Evolutionary conservation across 2,888 invertebrate species (phyloP).

Genomic region (Scaptomyza reducta): DNA sequence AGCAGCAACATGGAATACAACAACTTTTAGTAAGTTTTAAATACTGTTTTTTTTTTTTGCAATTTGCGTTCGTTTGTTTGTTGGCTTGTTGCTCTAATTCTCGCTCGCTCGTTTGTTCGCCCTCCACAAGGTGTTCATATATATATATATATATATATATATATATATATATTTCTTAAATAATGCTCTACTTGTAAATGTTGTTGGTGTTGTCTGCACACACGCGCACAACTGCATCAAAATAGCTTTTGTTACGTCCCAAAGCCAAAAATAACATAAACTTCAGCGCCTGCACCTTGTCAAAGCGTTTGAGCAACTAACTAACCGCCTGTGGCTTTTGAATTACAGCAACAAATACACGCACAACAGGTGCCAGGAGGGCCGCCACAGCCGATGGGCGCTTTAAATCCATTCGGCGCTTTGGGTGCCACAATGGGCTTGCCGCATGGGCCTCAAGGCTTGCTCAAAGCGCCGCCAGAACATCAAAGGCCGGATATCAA

Average conservation of each 20-base stretch:
- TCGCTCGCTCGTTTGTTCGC: conserved; percentile 36
- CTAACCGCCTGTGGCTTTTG: conserved; percentile 15
- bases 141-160: conserved; percentile 9
- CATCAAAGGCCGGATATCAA: conserved; percentile 84
- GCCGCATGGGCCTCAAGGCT: conserved; percentile 84
- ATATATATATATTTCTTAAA: conserved; percentile 15
- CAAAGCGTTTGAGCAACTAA: conserved; percentile 21
- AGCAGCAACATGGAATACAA: conserved; percentile 95
- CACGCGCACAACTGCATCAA: conserved; percentile 51
- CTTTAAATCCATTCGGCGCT: conserved; percentile 85
- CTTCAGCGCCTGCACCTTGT: conserved; percentile 5
- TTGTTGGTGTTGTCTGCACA: conserved; percentile 69
- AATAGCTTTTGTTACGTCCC: conserved; percentile 52
- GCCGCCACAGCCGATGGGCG: conserved; percentile 85
- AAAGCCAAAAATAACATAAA: conserved; percentile 38
- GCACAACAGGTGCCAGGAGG: conserved; percentile 91
- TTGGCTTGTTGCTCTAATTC: conserved; percentile 69
- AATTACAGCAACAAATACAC: conserved; percentile 93
- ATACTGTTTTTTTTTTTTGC: conserved; percentile 75
- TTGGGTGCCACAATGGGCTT: conserved; percentile 84
- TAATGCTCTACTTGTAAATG: conserved; percentile 46
- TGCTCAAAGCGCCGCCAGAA: conserved; percentile 84
- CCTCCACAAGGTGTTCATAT: conserved; percentile 38
- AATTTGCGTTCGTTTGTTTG: conserved; percentile 55
- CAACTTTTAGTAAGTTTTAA: conserved; percentile 93